Conservation (phyloP, 2,113 vertebrate genomes). For the Pelobates fuscus region DNA sequence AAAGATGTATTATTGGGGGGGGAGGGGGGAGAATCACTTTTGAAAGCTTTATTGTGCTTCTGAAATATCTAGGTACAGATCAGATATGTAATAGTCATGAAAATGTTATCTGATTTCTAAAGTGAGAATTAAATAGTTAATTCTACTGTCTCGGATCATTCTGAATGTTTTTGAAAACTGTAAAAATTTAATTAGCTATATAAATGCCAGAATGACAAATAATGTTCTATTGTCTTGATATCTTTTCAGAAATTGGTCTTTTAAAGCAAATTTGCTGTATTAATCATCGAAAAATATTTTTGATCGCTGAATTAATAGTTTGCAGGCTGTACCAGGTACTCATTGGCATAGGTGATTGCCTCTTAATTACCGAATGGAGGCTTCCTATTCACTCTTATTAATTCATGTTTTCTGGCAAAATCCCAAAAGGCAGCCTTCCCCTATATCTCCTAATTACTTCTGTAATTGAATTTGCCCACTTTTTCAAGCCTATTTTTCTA, state of each 20-base stretch:
- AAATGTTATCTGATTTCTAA: conserved; percentile 66
- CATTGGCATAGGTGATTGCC: conserved; percentile 99
- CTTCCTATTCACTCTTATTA: conserved; percentile 96
- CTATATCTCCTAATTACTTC: conserved; percentile 99
- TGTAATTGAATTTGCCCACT: conserved; percentile 99
- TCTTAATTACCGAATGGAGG: conserved; percentile 98
- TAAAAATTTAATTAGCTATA: conserved; percentile 99
- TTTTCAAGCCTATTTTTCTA: conserved; percentile 98
- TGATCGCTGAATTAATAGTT: conserved; percentile 99
- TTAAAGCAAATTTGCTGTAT: conserved; percentile 99
- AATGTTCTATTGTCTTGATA: conserved; percentile 97
- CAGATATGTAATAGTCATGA: conserved; percentile 56
- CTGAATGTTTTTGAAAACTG: conserved; percentile 83
- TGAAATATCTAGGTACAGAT: not conserved
- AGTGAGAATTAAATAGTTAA: conserved; percentile 66
- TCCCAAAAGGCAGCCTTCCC: conserved; percentile 95
- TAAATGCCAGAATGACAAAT: conserved; percentile 96
- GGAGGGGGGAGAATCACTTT: no score
- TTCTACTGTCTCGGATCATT: conserved; percentile 78
- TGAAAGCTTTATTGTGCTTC: no score
- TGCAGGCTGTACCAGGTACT: conserved; percentile 89
- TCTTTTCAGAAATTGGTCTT: conserved; percentile 99
- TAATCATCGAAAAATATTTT: conserved; percentile 99
- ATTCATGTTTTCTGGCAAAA: conserved; percentile 97
- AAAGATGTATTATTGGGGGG: no score